Evolutionary conservation across 1,140 invertebrate species (phyloP).

Genomic region (Pygmarrhopalites habei): DNA sequence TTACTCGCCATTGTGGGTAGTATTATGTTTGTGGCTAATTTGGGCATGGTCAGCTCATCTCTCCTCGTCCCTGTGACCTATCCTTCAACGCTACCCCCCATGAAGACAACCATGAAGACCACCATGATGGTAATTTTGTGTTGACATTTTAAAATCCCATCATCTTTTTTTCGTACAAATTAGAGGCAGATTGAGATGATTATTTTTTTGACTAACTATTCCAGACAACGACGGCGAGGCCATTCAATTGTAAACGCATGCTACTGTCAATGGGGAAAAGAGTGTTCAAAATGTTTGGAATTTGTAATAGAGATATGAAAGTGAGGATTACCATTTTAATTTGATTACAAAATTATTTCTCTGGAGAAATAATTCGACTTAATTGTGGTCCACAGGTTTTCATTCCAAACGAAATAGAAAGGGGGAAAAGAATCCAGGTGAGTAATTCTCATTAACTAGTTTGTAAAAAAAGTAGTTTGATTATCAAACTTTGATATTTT

Average conservation of each 20-base stretch:
- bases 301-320: slow-evolving; percentile 9
- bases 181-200: background rate
- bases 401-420: slow-evolving; percentile 7
- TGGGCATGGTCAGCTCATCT: background rate
- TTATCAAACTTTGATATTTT: too few relatives aligned
- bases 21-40: background rate
- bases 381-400: too few relatives aligned
- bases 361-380: too few relatives aligned
- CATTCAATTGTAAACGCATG: slow-evolving; percentile 6
- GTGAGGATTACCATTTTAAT: too few relatives aligned
- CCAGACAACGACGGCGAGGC: slow-evolving; percentile 1
- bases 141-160: background rate
- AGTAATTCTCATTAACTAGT: too few relatives aligned
- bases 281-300: slow-evolving; percentile 7
- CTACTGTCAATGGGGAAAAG: background rate
- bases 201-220: background rate
- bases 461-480: too few relatives aligned
- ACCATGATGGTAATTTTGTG: background rate
- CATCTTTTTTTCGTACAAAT: background rate
- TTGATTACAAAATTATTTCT: too few relatives aligned
- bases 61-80: background rate
- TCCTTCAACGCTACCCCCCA: background rate
- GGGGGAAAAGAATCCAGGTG: slow-evolving; percentile 3
- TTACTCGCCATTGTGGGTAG: slow-evolving; percentile 4
- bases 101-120: background rate